Base-by-base conservation (phyloP, 2,113 vertebrate species). In the Hyla sarda region DNA sequence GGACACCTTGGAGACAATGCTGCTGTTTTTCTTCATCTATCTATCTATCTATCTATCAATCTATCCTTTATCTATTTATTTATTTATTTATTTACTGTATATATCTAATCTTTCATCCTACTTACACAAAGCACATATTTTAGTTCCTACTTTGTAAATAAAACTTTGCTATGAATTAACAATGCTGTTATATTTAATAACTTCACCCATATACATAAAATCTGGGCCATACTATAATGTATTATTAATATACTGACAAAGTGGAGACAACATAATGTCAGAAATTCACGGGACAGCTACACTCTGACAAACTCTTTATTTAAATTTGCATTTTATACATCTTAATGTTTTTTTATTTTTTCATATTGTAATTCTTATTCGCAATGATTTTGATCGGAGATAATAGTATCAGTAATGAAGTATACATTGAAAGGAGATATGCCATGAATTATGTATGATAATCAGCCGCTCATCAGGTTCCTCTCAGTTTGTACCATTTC, bases 231-330 rank as follows among this genome's bases (percentile, higher is more conserved):
- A 34, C 14, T 23, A 56, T 52, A 41, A 83, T 83, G 47, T 56
- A 83, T 72, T 73, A 83, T 72, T 83, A 83, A 83, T 54, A 12
- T 32, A 17, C 45, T 10, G 37, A 58, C 28, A 32, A 82, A 67
- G 80, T 67, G 45, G 60, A 52, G 80, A 71, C 80, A 82, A 48
- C 28, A 82, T 48, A 67, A 82, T 69, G 80, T 71, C 80, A 82
- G 30, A 58, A 52, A 58, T 79, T 79, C 19, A 41, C 76, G 41
- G 37, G 76, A 79, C 52, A 79, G 52, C 11, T 14, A 6, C 28
- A 56, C 12, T 34, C 75, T 78, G 25, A 65, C 62, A 65, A 30
- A 16, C 62, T 65, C 25, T 65, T 6, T 30, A 65, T 65, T 30
- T 17, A 65, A 30, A 30, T 17, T 1, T 60, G 13, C 5, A 13